A percentile compares a stretch with the other conserved stretches of the same genome.
phyloP scores from a whole-genome alignment of 1,140 invertebrate genomes.

The Solenopsis fugax region DNA sequence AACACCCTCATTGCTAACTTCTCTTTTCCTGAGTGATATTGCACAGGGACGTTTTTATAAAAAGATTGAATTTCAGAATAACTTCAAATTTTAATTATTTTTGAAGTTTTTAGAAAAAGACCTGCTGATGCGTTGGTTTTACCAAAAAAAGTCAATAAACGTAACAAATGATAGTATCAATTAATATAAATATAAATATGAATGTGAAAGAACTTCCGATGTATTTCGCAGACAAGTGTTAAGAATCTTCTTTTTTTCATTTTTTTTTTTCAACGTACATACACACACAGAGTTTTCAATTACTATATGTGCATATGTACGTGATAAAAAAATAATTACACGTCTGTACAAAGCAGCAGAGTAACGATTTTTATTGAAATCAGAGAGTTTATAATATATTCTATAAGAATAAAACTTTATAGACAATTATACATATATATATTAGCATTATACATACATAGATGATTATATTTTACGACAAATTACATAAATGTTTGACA shows the following conservation, averaged over 20 bases:
- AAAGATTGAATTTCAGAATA: not conserved
- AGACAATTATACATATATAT: slow-evolving; percentile 59
- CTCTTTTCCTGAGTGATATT: not conserved
- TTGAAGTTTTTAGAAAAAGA: not conserved
- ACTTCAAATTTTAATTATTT: slow-evolving; percentile 2
- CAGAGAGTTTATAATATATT: slow-evolving; percentile 77
- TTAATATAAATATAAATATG: not conserved
- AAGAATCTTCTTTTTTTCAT: not conserved
- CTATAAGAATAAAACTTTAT: slow-evolving; percentile 71
- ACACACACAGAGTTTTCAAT: slow-evolving; percentile 1
- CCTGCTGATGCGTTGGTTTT: not conserved
- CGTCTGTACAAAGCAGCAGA: slow-evolving; percentile 70
- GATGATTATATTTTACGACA: slow-evolving; percentile 68
- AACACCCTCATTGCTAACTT: not conserved
- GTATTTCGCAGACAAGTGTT: not conserved
- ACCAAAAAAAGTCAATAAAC: slow-evolving; percentile 40
- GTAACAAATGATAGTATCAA: slow-evolving; percentile 1
- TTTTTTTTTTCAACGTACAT: too few relatives aligned
- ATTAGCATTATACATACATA: slow-evolving; percentile 55
- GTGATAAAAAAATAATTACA: slow-evolving; percentile 30
- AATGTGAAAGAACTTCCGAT: not conserved
- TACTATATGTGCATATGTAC: not conserved
- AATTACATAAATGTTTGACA: slow-evolving; percentile 45
- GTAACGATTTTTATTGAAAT: slow-evolving; percentile 64
- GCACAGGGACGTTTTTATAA: not conserved